Conservation (phyloP, 2,888 invertebrate genomes). For the Dynastes grantii region DNA sequence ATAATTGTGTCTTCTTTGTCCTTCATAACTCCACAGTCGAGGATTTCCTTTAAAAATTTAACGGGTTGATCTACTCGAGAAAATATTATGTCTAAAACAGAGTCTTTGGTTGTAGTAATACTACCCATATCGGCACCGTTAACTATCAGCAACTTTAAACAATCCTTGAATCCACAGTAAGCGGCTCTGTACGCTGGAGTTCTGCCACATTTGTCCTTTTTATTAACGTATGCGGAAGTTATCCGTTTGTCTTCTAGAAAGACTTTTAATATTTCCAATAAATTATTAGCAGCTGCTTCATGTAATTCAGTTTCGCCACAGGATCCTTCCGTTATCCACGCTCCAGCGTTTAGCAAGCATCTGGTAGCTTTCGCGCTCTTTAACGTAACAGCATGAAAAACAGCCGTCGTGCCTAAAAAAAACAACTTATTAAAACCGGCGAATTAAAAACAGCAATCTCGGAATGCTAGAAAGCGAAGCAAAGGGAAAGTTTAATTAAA, state of each 20-base stretch:
- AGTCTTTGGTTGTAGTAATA: conserved; percentile 63
- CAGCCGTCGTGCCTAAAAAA: conserved; percentile 64
- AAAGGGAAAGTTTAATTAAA: background rate
- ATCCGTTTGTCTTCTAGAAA: conserved; percentile 61
- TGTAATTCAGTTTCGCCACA: conserved; percentile 67
- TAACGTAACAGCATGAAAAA: conserved; percentile 68
- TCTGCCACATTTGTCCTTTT: conserved; percentile 65
- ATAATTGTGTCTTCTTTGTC: conserved; percentile 38
- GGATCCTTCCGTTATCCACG: conserved; percentile 62
- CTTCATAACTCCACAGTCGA: conserved; percentile 58
- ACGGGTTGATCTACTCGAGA: conserved; percentile 66
- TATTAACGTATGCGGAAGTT: conserved; percentile 59
- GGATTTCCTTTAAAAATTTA: conserved; percentile 64
- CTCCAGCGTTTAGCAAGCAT: conserved; percentile 66
- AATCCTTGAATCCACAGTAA: conserved; percentile 71
- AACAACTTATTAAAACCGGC: background rate
- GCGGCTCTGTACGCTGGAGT: conserved; percentile 74
- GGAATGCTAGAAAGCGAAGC: background rate
- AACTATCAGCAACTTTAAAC: conserved; percentile 70
- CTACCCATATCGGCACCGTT: conserved; percentile 67
- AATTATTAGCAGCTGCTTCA: conserved; percentile 66
- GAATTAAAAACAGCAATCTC: conserved; percentile 11
- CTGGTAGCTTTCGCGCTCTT: conserved; percentile 64
- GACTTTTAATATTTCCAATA: conserved; percentile 59
- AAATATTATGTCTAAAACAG: conserved; percentile 68